A percentile compares a stretch with the other conserved stretches of the same genome.
Conservation (phyloP, 1,140 invertebrate species). For the Drosophila sp. region DNA sequence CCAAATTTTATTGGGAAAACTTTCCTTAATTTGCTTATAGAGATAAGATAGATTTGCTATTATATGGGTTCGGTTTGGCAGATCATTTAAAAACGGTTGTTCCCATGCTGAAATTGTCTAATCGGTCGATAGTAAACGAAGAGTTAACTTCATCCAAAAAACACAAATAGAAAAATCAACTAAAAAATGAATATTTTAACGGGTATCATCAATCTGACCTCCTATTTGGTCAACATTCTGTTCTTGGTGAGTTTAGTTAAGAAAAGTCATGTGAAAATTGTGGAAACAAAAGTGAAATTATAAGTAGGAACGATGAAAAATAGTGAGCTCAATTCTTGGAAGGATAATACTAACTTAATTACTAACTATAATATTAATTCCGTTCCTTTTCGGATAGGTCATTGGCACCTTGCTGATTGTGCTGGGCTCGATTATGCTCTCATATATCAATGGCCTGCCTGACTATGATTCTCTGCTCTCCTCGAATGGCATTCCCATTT, state of each 20-base stretch:
- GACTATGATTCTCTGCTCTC: neutral
- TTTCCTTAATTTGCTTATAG: neutral
- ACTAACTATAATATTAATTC: no score
- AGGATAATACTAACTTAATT: no score
- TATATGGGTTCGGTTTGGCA: neutral
- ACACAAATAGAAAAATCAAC: neutral
- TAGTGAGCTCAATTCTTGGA: no score
- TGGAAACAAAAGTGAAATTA: neutral
- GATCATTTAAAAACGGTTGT: slow-evolving; percentile 1
- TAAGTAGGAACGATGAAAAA: neutral
- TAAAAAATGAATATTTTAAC: slow-evolving; percentile 1
- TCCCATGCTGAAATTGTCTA: neutral
- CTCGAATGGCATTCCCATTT: neutral
- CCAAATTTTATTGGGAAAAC: neutral
- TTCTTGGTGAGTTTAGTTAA: neutral
- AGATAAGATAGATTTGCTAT: slow-evolving; percentile 3
- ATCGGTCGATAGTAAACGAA: neutral
- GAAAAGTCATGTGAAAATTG: neutral
- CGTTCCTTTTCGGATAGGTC: neutral
- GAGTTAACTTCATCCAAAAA: neutral
- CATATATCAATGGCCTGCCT: slow-evolving; percentile 7
- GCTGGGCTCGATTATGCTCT: slow-evolving; percentile 1
- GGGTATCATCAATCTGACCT: neutral
- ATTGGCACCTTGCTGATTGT: neutral
- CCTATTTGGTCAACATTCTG: slow-evolving; percentile 1